Evolutionary conservation across 2,888 invertebrate species (phyloP), one percentile per base, ranked within the genome.

Genomic region (Pegoplata infirma): DNA sequence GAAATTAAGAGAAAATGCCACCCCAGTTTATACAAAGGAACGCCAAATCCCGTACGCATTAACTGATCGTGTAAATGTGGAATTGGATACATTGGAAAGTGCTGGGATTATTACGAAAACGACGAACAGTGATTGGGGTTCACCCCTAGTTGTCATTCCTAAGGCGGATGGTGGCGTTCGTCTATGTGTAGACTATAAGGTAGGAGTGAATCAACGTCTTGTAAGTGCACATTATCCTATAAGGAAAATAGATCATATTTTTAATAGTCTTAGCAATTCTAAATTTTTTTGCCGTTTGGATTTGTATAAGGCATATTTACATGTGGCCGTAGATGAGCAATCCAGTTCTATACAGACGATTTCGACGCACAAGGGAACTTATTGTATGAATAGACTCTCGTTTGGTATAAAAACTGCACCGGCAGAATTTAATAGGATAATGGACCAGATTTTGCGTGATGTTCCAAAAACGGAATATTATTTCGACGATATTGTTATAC

Each of bases 221-320:
- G 46, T 67, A 12, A 17, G 17, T 28, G 25, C 58, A 2, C 36
- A 68, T 6, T 64, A 64, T 3, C 64, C 36, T 1, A 51, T 64
- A 3, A 12, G 64, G 12, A 55, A 44, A 66, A 68, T 73, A 4
- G 73, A 73, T 7, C n/a, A 73, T 1, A 61, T 77, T 55, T 59
- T 78, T 6, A 67, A 61, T 25, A 73, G 53, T 14, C 51, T 68
- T 1, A 72, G 56, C 1, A 53, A 53, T 10, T 72, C 68, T 5
- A 56, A 28, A 19, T 80, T 55, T 51, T 75, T 80, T 55, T 80
- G 71, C 12, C 49, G 46, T 0, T 21, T 73, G 3, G 66, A 71
- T 63, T 44, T 80, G 12, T 73, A 36, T 17, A 80, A 71, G 7
- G 63, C 68, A 12, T 61, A 76, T 46, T 36, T 69, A 16, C 51